A percentile compares a stretch with the other conserved stretches of the same genome.
Conservation (phyloP, 2,797 vertebrate species). For the Dendrocincla fuliginosa region DNA sequence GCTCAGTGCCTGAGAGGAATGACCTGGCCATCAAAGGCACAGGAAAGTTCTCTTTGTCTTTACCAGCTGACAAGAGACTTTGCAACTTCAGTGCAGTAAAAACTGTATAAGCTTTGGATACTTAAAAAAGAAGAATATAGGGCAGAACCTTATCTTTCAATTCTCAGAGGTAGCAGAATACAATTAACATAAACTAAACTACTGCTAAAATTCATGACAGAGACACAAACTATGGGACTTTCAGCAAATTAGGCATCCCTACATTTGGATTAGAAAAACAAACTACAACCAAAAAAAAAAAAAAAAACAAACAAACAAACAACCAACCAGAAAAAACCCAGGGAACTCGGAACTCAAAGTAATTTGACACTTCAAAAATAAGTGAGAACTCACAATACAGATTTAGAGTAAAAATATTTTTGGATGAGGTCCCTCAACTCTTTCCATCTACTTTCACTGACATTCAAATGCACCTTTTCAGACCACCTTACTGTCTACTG, state of each 20-base stretch:
- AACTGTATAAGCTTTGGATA: not conserved
- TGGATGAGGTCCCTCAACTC: not conserved
- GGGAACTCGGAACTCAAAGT: not conserved
- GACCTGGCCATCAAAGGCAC: not conserved
- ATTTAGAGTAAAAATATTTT: not conserved
- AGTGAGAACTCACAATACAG: not conserved
- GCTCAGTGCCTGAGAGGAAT: not conserved
- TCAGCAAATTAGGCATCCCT: not conserved
- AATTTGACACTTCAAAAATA: not conserved
- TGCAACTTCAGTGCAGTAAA: not conserved
- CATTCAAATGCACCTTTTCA: not conserved
- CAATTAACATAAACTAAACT: not conserved
- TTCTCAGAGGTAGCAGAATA: not conserved
- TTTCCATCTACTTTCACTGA: not conserved
- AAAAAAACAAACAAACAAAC: no score
- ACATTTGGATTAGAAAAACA: not conserved
- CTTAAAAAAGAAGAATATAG: not conserved
- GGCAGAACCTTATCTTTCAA: not conserved
- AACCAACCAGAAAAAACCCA: no score
- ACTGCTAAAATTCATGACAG: not conserved
- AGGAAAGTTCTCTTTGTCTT: not conserved
- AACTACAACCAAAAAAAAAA: not conserved
- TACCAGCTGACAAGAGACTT: not conserved
- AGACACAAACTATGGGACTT: not conserved
- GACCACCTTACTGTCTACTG: not conserved